These are phyloP conservation scores for Anastrepha ludens DNA, from an alignment of 1,140 invertebrate species.

Conservation along the genomic window DNA sequence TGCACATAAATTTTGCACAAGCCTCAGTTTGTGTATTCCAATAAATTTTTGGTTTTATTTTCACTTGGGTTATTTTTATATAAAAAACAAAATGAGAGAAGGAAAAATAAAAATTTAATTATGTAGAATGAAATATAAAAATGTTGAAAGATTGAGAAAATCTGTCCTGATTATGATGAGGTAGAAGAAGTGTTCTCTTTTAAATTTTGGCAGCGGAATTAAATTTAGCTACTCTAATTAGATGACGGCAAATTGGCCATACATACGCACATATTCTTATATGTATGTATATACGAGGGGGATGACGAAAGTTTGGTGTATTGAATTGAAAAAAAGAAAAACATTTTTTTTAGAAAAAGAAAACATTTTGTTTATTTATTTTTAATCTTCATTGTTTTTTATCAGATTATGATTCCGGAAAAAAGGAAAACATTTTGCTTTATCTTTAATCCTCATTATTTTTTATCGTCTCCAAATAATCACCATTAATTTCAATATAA, in stretches of 20 bases:
- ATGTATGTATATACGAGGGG: background rate
- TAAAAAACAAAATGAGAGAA: background rate
- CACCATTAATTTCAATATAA: too few species aligned
- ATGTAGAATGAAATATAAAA: background rate
- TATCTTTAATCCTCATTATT: too few species aligned
- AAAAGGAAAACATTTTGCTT: too few species aligned
- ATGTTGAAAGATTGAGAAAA: background rate
- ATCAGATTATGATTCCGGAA: too few species aligned
- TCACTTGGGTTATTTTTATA: background rate
- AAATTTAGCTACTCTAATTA: background rate
- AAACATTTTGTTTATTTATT: too few species aligned
- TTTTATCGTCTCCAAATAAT: too few species aligned
- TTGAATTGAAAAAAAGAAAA: too few species aligned
- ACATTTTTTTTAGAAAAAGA: too few species aligned
- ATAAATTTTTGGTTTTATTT: slow-evolving; percentile 3
- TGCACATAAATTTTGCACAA: slow-evolving; percentile 18
- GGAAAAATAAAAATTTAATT: background rate
- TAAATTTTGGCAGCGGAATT: slow-evolving; percentile 25
- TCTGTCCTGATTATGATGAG: background rate
- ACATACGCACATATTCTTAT: background rate
- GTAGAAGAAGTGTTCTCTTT: background rate
- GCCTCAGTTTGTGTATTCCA: slow-evolving; percentile 17
- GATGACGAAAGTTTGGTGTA: too few species aligned
- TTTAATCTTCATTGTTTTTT: too few species aligned
- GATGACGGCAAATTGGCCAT: slow-evolving; percentile 19